Evolutionary conservation across 2,113 vertebrate genomes (phyloP), one percentile per base, ranked within the genome.

Genomic region (Triplophysa rosa): DNA sequence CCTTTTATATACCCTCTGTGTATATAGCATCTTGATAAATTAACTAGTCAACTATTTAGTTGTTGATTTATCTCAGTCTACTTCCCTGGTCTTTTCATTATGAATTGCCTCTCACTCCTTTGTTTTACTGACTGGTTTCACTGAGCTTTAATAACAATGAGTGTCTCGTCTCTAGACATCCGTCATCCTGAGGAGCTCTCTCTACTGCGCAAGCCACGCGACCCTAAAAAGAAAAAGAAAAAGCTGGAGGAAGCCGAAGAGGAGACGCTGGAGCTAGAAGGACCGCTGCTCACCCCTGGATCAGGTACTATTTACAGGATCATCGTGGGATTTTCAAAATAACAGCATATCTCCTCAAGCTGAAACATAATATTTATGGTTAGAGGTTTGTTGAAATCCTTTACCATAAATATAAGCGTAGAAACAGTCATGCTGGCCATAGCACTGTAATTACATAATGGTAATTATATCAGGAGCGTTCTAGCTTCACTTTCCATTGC

Each of bases 171-270:
- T 82, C 37, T 86, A 99, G 98, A 99, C 86, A 99, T 99, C 88
- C 94, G 98, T 83, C 98, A 98, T 84, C 97, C 98, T 64, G 98
- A 99, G 91, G 98, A 99, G 84, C 93, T 98, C 66, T 99, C 98
- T 78, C 93, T 99, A 65, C 91, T 99, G 88, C 95, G 97, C 86
- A 99, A 99, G 90, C 96, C 97, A 77, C 94, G 95, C 84, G 97
- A 99, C 90, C 96, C 97, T 0, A 97, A 96, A 3, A 99, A 99
- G 95, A 99, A 99, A 89, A 99, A 98, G 94, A 99, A 98, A 94
- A 98, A 98, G 92, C 93, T 97, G 82, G 97, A 98, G 74, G 96
- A 98, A 14, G 90, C 84, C 0, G 97, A 99, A 84, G 97, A 98
- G 4, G 96, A 97, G 4, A 92, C 95, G 14, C 91, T 97, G 37